Evolutionary conservation across 2,888 invertebrate genomes (phyloP).

Genomic region (Clostera curtula): DNA sequence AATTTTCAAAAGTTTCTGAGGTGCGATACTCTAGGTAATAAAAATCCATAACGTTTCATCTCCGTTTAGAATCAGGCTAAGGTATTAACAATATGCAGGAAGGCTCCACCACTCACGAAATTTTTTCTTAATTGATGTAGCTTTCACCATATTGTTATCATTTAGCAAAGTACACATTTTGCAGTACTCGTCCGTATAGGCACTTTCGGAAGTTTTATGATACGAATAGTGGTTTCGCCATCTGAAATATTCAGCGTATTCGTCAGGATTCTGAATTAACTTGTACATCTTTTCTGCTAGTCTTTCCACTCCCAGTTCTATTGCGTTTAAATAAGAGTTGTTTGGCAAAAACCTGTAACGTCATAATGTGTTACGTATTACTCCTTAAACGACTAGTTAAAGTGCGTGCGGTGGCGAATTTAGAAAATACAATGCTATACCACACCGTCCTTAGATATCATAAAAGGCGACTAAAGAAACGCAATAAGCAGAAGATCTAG

Average conservation of each 20-base stretch:
- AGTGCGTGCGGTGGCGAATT: background rate
- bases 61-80: too few relatives aligned
- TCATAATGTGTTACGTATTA: background rate
- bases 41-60: too few relatives aligned
- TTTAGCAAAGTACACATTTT: conserved; percentile 26
- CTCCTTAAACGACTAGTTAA: background rate
- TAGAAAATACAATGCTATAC: background rate
- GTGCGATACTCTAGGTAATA: too few relatives aligned
- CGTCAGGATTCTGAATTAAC: conserved; percentile 22
- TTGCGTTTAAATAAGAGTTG: conserved; percentile 30
- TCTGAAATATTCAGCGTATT: conserved; percentile 30
- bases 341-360: conserved; percentile 32
- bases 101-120: conserved; percentile 20
- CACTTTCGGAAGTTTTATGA: conserved; percentile 13
- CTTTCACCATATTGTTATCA: conserved; percentile 16
- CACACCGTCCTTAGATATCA: too few relatives aligned
- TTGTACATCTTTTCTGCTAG: conserved; percentile 26
- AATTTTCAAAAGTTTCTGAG: too few relatives aligned
- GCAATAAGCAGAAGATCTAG: too few relatives aligned
- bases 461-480: too few relatives aligned
- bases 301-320: conserved; percentile 8
- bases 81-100: too few relatives aligned
- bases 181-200: conserved; percentile 28
- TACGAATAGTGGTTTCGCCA: conserved; percentile 37
- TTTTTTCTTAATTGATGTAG: conserved; percentile 14